Evolutionary conservation across 2,888 invertebrate species (phyloP).

Genomic region (Ophraella communa): DNA sequence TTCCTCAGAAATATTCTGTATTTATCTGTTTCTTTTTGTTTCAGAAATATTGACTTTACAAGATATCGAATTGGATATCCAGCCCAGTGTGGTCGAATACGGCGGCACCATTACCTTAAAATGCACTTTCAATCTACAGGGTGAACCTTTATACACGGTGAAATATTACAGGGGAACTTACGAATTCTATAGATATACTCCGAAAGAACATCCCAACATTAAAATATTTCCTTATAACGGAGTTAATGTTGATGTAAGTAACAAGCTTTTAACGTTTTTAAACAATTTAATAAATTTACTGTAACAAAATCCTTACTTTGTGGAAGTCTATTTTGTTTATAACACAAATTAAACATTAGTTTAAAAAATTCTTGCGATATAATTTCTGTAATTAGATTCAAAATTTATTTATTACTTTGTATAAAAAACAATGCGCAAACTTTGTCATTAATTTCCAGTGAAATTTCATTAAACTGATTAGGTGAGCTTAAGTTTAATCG

Average conservation of each 20-base stretch:
- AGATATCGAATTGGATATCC: constrained; percentile 73
- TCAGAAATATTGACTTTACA: constrained; percentile 71
- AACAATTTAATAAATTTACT: too few species aligned
- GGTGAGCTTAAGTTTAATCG: background rate
- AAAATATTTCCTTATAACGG: constrained; percentile 78
- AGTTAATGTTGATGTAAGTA: constrained; percentile 82
- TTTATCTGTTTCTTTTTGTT: constrained; percentile 20
- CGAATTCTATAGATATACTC: constrained; percentile 84
- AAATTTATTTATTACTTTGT: too few species aligned
- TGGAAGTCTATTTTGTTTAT: too few species aligned
- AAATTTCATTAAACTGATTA: background rate
- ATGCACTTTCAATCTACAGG: constrained; percentile 79
- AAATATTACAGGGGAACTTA: constrained; percentile 86
- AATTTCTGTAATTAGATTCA: too few species aligned
- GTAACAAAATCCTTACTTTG: too few species aligned
- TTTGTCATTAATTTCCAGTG: background rate
- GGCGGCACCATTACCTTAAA: constrained; percentile 74
- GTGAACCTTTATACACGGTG: constrained; percentile 78
- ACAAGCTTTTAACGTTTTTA: background rate
- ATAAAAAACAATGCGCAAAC: too few species aligned
- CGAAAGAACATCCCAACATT: constrained; percentile 73
- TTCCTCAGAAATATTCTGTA: background rate
- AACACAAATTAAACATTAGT: too few species aligned
- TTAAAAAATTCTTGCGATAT: too few species aligned
- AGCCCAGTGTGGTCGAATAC: constrained; percentile 73